Percentiles rank a stretch among this genome's conserved stretches.
Conservation (phyloP, 2,113 vertebrate species). For the Excalfactoria chinensis region DNA sequence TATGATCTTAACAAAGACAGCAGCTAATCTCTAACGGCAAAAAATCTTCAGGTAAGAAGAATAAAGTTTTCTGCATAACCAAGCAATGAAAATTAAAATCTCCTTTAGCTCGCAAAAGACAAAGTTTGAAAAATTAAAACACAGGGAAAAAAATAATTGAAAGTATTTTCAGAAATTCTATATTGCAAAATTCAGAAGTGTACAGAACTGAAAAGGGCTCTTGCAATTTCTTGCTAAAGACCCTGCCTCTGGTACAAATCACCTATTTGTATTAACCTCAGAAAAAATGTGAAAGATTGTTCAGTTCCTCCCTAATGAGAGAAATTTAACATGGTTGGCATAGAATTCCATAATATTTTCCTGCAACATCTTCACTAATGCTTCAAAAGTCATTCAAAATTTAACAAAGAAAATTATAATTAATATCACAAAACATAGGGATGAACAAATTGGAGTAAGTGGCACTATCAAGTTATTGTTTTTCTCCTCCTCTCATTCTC, state of each 20-base stretch:
- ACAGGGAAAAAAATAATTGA: rapidly evolving
- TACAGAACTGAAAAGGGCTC: neutral
- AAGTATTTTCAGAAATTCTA: neutral
- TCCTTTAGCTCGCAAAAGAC: neutral
- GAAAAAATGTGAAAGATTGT: neutral
- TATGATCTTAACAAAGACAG: neutral
- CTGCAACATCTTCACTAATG: constrained; percentile 10
- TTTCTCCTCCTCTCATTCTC: neutral
- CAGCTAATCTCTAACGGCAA: neutral
- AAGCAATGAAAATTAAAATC: neutral
- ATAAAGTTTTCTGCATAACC: neutral
- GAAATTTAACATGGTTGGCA: constrained; percentile 1
- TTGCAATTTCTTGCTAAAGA: neutral
- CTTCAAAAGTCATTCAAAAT: constrained; percentile 43
- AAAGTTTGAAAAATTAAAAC: neutral
- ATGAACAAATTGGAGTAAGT: constrained; percentile 27
- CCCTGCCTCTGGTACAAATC: neutral
- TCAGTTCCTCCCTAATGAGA: constrained; percentile 34
- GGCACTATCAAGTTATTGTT: neutral
- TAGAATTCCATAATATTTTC: neutral
- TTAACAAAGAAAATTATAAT: neutral
- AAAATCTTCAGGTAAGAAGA: neutral
- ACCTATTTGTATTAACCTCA: constrained; percentile 15
- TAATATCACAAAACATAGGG: constrained; percentile 9
- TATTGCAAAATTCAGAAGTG: neutral